Conservation (phyloP, 2,888 invertebrate genomes). For the Nemotelus nigrinus region DNA sequence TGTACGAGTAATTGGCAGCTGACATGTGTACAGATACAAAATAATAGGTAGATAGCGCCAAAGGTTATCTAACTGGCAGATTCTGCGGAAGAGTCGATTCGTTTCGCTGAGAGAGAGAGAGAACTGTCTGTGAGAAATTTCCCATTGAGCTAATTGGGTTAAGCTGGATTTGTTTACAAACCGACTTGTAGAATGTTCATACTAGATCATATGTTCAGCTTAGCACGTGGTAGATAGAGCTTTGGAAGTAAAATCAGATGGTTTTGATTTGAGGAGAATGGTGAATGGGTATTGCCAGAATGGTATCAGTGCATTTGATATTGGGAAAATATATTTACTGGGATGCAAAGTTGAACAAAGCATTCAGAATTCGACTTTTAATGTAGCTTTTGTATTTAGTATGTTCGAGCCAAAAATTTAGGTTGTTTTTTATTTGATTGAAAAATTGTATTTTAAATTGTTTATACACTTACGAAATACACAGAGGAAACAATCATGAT, state of each 20-base stretch:
- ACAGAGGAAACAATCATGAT: too few relatives aligned
- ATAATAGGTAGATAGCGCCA: neutral
- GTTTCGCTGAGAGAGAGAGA: constrained; percentile 14
- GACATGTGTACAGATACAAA: neutral
- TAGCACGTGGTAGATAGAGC: constrained; percentile 35
- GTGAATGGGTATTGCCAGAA: too few relatives aligned
- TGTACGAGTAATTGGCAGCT: neutral
- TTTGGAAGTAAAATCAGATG: constrained; percentile 19
- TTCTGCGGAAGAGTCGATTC: neutral
- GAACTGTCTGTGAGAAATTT: neutral
- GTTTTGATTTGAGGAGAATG: constrained; percentile 17
- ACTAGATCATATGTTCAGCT: constrained; percentile 20
- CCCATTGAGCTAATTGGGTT: neutral
- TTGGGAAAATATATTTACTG: too few relatives aligned
- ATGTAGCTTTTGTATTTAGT: too few relatives aligned
- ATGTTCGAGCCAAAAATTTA: too few relatives aligned
- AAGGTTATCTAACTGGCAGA: constrained; percentile 12
- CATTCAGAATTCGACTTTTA: too few relatives aligned
- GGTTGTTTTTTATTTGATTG: too few relatives aligned
- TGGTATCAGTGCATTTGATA: too few relatives aligned
- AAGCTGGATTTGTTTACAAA: neutral
- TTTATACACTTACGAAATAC: too few relatives aligned
- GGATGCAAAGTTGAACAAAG: too few relatives aligned
- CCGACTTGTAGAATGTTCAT: constrained; percentile 34
- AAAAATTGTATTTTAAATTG: too few relatives aligned